Percentiles rank a stretch among this genome's conserved stretches.
phyloP scores from a whole-genome alignment of 2,888 invertebrate species.

The Harpalus rubripes region DNA sequence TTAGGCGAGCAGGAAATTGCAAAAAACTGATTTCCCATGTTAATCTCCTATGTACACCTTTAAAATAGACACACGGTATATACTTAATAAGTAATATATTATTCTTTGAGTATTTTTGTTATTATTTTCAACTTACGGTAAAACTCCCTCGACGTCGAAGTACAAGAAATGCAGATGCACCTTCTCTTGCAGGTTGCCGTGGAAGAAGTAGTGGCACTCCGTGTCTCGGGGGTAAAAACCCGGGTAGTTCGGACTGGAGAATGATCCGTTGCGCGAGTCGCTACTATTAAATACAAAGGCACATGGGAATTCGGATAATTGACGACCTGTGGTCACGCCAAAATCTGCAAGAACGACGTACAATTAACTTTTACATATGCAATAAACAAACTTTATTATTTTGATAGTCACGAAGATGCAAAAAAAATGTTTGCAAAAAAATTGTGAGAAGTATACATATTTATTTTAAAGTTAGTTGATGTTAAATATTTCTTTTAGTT shows the following conservation, averaged over 20 bases:
- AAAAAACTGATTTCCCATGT: too few species aligned
- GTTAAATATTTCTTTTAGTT: too few species aligned
- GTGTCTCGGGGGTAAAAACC: constrained; percentile 94
- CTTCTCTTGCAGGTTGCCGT: constrained; percentile 88
- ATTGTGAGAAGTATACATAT: too few species aligned
- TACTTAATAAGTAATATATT: too few species aligned
- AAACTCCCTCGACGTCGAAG: constrained; percentile 96
- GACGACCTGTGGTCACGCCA: constrained; percentile 90
- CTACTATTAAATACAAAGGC: constrained; percentile 94
- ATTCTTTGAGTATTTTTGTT: background rate
- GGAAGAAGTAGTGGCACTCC: constrained; percentile 94
- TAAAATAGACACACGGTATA: too few species aligned
- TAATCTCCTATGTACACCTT: too few species aligned
- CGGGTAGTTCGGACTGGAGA: constrained; percentile 94
- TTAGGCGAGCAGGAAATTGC: too few species aligned
- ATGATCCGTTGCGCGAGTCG: constrained; percentile 87
- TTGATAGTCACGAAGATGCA: too few species aligned
- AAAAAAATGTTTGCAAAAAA: too few species aligned
- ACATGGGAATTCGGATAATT: constrained; percentile 88
- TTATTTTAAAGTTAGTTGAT: too few species aligned
- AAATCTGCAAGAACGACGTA: constrained; percentile 83
- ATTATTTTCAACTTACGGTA: constrained; percentile 86
- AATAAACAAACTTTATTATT: too few species aligned
- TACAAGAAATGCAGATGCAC: constrained; percentile 92
- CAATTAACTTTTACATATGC: background rate